Evolutionary conservation across 2,113 vertebrate species (phyloP), one percentile per base, ranked within the genome.

Genomic region (Rhipidura dahli): DNA sequence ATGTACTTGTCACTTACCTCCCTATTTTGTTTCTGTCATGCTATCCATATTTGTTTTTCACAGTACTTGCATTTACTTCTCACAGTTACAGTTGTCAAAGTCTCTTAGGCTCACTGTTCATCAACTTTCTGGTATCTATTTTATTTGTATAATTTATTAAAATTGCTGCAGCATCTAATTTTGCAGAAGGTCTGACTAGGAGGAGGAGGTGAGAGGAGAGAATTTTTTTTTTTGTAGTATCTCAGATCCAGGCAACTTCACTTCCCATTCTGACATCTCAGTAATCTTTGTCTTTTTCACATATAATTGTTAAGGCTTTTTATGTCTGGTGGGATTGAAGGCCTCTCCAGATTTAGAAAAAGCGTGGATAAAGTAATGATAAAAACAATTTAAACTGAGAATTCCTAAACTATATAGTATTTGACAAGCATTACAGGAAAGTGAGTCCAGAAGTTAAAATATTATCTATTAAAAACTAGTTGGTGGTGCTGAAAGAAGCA

Each of bases 1-100:
- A 89, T 90, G 63, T 95, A 91, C 89, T 95, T 96, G 92, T 89
- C 85, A 90, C 24, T 91, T 90, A 87, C 47, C 7, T 91, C 27
- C 27, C 45, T 85, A 60, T 85, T 96, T 94, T 72, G 17, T 75
- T 94, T 95, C 73, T 95, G 47, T 76, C 70, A 64, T 44, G n/a
- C 47, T 79, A 93, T 69, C 63, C 18, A 8, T 61, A 72, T 68
- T 91, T 83, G 42, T 86, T 96, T 93, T 94, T 92, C 30, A 54
- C 49, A 78, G 21, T 71, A 73, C 47, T 66, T 90, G 53, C 23
- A 64, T 94, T 94, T 94, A 51, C 35, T 93, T 94, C 56, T 90
- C 49, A 83, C 30, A 53, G 68, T 92, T 94, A 79, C 49, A 92
- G 69, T 81, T 93, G 85, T 92, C 88, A 91, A 91, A 81, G n/a